A percentile compares a stretch with the other conserved stretches of the same genome.
Evolutionary conservation across 2,113 vertebrate species (phyloP).

Genomic region (Prietella phreatophila): DNA sequence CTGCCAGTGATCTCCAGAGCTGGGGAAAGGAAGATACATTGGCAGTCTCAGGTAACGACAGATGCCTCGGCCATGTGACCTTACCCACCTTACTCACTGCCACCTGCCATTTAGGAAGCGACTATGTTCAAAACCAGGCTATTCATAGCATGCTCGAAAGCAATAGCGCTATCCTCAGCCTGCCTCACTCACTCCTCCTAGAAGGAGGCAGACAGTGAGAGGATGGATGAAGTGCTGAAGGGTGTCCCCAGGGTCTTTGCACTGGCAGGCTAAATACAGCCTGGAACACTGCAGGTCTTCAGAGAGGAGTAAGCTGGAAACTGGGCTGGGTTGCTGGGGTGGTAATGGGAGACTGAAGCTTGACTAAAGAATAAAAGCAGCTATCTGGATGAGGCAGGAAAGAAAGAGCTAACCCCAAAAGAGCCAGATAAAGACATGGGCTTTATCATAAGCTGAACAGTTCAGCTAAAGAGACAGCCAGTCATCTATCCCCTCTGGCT

Average conservation of each 20-base stretch:
- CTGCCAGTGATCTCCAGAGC: slow-evolving; percentile 17
- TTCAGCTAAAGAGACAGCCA: slow-evolving; percentile 65
- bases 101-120: slow-evolving; percentile 63
- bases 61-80: slow-evolving; percentile 59
- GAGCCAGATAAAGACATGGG: slow-evolving; percentile 61
- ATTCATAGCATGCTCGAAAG: slow-evolving; percentile 59
- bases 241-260: slow-evolving; percentile 29
- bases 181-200: slow-evolving; percentile 62
- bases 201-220: slow-evolving; percentile 21
- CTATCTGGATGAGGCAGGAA: slow-evolving; percentile 65
- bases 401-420: slow-evolving; percentile 54
- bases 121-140: slow-evolving; percentile 65
- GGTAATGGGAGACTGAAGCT: slow-evolving; percentile 23
- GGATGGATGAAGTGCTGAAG: slow-evolving; percentile 21
- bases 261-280: slow-evolving; percentile 20
- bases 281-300: slow-evolving; percentile 20
- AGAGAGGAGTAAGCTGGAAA: slow-evolving; percentile 7
- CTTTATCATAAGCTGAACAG: slow-evolving; percentile 67
- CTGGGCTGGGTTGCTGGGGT: slow-evolving; percentile 19
- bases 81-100: slow-evolving; percentile 41
- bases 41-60: slow-evolving; percentile 67
- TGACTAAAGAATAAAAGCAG: slow-evolving; percentile 52
- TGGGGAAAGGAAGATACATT: slow-evolving; percentile 39
- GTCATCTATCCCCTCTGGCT: slow-evolving; percentile 50
- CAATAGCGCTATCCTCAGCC: slow-evolving; percentile 39